Evolutionary conservation across 2,113 vertebrate species (phyloP).

Genomic region (Hystrix cristata): DNA sequence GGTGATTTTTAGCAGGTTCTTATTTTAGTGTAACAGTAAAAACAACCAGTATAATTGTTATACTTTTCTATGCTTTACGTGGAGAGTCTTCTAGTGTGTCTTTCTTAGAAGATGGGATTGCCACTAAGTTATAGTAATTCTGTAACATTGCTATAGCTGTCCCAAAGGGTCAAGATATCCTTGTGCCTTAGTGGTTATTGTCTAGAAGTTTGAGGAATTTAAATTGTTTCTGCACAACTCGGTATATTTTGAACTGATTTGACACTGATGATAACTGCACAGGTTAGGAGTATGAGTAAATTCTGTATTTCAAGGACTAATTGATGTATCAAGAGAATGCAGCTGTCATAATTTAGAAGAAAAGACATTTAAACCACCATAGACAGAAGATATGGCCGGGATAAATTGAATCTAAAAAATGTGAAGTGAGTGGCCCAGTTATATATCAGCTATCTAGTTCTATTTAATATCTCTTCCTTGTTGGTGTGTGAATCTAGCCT

Average conservation of each 20-base stretch:
- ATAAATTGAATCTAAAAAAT: constrained; percentile 15
- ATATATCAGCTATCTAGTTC: not conserved
- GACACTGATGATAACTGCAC: not conserved
- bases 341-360: constrained; percentile 53
- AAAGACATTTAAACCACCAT: constrained; percentile 30
- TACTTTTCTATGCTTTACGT: not conserved
- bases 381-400: not conserved
- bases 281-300: not conserved
- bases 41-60: not conserved
- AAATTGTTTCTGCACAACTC: constrained; percentile 8
- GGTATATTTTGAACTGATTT: constrained; percentile 24
- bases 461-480: not conserved
- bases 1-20: not conserved
- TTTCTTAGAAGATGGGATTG: not conserved
- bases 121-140: not conserved
- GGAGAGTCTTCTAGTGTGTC: not conserved
- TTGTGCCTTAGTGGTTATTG: not conserved
- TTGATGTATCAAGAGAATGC: constrained; percentile 35
- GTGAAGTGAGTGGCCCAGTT: not conserved
- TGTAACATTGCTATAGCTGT: not conserved
- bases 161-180: not conserved
- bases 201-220: not conserved
- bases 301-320: constrained; percentile 43
- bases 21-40: not conserved
- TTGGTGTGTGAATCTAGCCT: constrained; percentile 28